Evolutionary conservation across 2,797 vertebrate species (phyloP).

Genomic region (Peromyscus nudipes): DNA sequence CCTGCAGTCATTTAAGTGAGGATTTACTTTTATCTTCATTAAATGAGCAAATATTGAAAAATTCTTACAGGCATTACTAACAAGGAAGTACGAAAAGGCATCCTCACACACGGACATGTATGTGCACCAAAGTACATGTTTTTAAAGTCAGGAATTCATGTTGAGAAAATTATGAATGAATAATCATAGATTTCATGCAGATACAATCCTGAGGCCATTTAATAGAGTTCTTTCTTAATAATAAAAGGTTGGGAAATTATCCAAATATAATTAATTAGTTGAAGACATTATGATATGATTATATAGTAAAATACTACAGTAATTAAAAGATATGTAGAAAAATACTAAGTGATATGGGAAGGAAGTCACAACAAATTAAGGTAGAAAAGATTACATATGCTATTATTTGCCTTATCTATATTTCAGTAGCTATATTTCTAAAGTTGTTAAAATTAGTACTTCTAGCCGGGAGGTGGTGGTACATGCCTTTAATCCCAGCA

Average conservation of each 20-base stretch:
- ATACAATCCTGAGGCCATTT: not conserved
- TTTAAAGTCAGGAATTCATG: not conserved
- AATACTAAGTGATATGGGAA: conserved; percentile 25
- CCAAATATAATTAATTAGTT: not conserved
- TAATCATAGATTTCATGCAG: not conserved
- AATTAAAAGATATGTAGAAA: conserved; percentile 10
- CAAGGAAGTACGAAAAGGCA: not conserved
- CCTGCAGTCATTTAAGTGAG: not conserved
- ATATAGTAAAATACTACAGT: not conserved
- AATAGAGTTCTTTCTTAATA: not conserved
- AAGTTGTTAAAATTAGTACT: not conserved
- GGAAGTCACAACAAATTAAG: not conserved
- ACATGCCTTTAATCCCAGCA: no score
- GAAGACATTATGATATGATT: not conserved
- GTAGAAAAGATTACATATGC: not conserved
- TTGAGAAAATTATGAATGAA: not conserved
- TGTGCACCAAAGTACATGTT: not conserved
- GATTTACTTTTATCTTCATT: not conserved
- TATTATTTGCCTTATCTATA: not conserved
- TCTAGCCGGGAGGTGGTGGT: no score
- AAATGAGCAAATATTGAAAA: conserved; percentile 36
- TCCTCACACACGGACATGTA: not conserved
- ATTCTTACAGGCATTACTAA: not conserved
- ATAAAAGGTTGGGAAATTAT: conserved; percentile 22
- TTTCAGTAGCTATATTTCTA: not conserved